Conservation (phyloP, 37 sponge, comb jelly and placozoan genomes). For the Cladorhizidae sp. region DNA sequence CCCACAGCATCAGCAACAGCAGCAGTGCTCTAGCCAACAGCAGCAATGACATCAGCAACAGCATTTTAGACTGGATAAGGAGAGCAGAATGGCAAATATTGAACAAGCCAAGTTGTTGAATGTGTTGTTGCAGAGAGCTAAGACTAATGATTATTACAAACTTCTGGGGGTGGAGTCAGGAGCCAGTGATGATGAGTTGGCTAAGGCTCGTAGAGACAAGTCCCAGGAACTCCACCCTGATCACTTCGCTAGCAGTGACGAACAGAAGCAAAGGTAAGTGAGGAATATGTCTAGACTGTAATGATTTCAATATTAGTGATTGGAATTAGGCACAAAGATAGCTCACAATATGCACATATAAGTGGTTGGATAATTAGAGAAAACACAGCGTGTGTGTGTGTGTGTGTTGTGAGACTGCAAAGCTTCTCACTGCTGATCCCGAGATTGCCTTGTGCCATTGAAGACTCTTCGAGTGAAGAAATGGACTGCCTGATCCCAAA, state of each 20-base stretch:
- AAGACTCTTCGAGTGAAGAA: no score
- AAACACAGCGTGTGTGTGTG: no score
- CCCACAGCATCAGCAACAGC: no score
- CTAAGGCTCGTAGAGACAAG: slow-evolving; percentile 66
- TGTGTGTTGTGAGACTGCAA: no score
- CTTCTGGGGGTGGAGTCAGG: slow-evolving; percentile 63
- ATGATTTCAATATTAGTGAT: background rate
- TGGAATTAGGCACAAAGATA: no score
- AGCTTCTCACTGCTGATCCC: no score
- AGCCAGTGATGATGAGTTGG: slow-evolving; percentile 62
- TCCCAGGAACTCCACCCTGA: slow-evolving; percentile 84
- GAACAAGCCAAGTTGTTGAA: slow-evolving; percentile 6
- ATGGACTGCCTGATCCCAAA: no score
- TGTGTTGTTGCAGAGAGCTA: slow-evolving; percentile 21
- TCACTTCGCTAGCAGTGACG: slow-evolving; percentile 61
- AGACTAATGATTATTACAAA: slow-evolving; percentile 79
- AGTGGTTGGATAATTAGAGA: no score
- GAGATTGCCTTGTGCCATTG: no score
- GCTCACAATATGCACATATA: no score
- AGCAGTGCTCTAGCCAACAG: no score
- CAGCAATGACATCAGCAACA: no score
- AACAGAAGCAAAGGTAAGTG: slow-evolving; percentile 36
- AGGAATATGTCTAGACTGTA: background rate
- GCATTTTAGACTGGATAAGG: background rate
- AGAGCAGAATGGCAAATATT: background rate